Conservation (phyloP, 2,888 invertebrate genomes). For the Sinohyriopsis cumingii region DNA sequence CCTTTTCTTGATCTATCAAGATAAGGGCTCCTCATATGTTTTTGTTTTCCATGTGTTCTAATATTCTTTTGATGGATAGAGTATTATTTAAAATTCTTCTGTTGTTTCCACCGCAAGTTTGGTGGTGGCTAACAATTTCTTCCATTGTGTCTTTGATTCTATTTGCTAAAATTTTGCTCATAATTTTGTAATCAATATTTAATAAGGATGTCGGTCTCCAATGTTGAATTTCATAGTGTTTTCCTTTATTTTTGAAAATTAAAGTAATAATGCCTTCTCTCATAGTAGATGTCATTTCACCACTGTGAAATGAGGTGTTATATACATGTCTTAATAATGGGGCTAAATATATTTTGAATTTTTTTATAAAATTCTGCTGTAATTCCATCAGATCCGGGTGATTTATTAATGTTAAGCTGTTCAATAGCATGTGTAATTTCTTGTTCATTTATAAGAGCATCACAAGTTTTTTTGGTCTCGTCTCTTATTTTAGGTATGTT, state of each 20-base stretch:
- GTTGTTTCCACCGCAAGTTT: neutral
- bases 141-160: no score
- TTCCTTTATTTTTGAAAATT: no score
- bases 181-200: no score
- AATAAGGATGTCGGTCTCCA: no score
- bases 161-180: no score
- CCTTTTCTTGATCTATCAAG: neutral
- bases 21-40: neutral
- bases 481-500: no score
- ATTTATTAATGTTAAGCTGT: neutral
- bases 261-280: neutral
- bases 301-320: neutral
- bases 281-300: neutral
- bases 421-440: neutral
- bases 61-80: neutral
- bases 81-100: neutral
- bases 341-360: neutral
- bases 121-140: no score
- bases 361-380: no score
- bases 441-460: neutral
- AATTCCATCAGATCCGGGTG: constrained; percentile 1
- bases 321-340: neutral
- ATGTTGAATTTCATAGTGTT: no score
- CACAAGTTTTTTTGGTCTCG: no score
- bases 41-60: neutral